Conservation (phyloP, 2,888 invertebrate genomes). For the Masnerella sp. region DNA sequence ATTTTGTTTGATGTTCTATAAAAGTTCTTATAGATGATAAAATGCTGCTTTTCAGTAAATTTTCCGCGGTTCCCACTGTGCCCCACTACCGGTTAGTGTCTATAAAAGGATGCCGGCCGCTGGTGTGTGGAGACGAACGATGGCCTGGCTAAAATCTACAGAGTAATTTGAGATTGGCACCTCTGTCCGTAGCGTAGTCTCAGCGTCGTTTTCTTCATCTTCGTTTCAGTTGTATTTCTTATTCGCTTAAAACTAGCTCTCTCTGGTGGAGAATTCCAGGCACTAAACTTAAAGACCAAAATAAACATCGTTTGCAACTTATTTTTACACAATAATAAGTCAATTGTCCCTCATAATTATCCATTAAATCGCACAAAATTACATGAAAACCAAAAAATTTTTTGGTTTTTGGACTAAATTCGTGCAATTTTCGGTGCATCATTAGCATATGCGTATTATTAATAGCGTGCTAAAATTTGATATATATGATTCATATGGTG, state of each 20-base stretch:
- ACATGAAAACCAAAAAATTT: no score
- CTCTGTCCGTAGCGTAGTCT: constrained; percentile 65
- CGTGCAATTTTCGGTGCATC: constrained; percentile 2
- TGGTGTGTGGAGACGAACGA: constrained; percentile 72
- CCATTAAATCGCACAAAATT: not conserved
- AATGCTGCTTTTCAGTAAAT: constrained; percentile 48
- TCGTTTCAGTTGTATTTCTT: constrained; percentile 44
- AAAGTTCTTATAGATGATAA: constrained; percentile 23
- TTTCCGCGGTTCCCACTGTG: constrained; percentile 60
- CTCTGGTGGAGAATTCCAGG: constrained; percentile 73
- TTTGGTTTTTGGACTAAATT: not conserved
- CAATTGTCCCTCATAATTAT: not conserved
- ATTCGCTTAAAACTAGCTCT: constrained; percentile 64
- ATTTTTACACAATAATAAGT: constrained; percentile 9
- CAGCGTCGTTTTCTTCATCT: constrained; percentile 62
- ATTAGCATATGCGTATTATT: constrained; percentile 26
- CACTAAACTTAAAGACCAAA: constrained; percentile 65
- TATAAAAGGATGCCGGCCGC: constrained; percentile 76
- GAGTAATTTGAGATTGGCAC: constrained; percentile 77
- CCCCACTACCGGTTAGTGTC: constrained; percentile 74
- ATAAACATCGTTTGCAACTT: constrained; percentile 56
- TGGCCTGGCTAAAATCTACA: constrained; percentile 70
- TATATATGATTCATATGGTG: constrained; percentile 43
- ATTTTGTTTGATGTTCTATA: not conserved
- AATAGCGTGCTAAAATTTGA: constrained; percentile 24